Base-by-base conservation (phyloP, 2,113 vertebrate genomes). In the Sebastes schlegelii region DNA sequence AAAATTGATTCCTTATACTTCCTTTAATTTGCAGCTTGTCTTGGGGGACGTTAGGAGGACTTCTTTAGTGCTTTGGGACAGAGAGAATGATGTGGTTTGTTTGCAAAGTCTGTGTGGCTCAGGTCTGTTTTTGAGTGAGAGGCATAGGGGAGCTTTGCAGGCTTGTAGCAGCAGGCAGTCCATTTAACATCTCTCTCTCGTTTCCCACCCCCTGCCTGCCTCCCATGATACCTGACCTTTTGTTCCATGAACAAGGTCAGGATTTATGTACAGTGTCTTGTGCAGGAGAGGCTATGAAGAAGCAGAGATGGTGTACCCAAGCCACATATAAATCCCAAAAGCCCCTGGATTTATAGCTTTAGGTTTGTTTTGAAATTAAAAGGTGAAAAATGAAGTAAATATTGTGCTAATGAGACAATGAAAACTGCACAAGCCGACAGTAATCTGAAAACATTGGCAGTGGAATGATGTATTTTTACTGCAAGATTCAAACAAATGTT, bases 161-260 rank as follows among this genome's bases (percentile, higher is more conserved):
- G 51, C 19, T 74, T 55, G 43, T 26, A 40, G 54, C 77, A 71
- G 73, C 65, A 77, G 77, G 51, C 6, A 2, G 52, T n/a, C 14
- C 54, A 75, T 83, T 86, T 63, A 70, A 23, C 49, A 5, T 74
- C 61, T 64, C 70, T 67, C 72, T 69, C 48, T 49, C 2, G 11
- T 62, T 68, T 74, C 75, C 52, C 42, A 43, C 54, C 65, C 21
- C 55, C 13, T 61, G 70, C 46, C 72, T 49, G 76, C 65, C 62
- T 85, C 86, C 65, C 19, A 0, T 78, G 78, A 80, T 74, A 58
- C 52, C 3, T 2, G 6, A 85, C 82, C 82, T 85, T 91, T 89
- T 64, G 49, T 73, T 80, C 61, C 52, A 65, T 12, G 23, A 78
- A 48, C 65, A 66, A 40, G 42, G 74, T 77, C 62, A 57, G 19